Percentiles rank a stretch among this genome's conserved stretches.
Conservation (phyloP, 2,797 vertebrate species). For the Onychomys arenicola region DNA sequence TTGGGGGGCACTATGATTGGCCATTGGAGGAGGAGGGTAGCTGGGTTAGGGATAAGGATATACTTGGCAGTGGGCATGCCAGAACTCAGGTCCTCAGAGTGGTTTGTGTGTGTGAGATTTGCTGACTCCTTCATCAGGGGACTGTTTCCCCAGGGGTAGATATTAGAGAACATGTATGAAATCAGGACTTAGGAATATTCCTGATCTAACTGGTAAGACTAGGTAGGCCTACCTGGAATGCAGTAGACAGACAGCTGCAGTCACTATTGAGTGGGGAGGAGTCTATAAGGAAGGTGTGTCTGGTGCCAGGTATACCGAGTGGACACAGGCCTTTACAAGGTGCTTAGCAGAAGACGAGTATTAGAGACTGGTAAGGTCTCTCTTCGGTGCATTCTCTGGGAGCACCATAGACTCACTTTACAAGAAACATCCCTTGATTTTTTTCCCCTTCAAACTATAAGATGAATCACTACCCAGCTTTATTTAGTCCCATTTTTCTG, state of each 20-base stretch:
- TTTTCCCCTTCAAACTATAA: background rate
- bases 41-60: background rate
- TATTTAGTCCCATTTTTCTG: background rate
- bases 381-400: background rate
- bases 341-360: background rate
- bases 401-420: background rate
- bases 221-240: background rate
- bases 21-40: background rate
- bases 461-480: background rate
- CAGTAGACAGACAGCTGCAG: background rate
- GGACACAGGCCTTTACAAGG: background rate
- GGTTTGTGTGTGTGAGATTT: slow-evolving; percentile 23
- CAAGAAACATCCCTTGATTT: background rate
- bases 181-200: background rate
- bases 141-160: background rate
- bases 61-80: background rate
- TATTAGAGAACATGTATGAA: background rate
- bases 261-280: background rate
- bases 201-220: background rate
- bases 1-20: background rate
- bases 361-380: background rate
- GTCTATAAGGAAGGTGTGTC: background rate
- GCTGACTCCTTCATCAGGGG: background rate
- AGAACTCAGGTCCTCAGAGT: background rate
- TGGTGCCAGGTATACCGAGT: background rate